phyloP scores from a whole-genome alignment of 1,140 invertebrate genomes.

The Lepidurus apus region DNA sequence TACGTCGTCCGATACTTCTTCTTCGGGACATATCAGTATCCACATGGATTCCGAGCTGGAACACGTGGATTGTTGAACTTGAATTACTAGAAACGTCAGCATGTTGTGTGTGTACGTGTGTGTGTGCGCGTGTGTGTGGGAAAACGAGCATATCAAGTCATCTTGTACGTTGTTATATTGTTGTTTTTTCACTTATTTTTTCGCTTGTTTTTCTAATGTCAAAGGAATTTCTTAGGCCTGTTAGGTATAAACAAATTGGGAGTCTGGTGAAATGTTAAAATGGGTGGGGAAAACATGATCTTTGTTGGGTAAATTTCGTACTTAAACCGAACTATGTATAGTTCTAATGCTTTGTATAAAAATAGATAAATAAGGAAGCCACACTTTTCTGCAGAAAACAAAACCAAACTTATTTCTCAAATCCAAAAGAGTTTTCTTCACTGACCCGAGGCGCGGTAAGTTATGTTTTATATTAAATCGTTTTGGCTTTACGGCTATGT shows the following conservation, averaged over 20 bases:
- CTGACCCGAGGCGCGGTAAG: too few species aligned
- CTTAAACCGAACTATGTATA: background rate
- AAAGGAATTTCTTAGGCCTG: background rate
- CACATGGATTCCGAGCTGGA: conserved; percentile 1
- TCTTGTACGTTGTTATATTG: background rate
- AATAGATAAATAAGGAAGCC: background rate
- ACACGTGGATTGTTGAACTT: background rate
- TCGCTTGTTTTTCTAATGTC: background rate
- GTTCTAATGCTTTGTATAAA: background rate
- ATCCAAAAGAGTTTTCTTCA: too few species aligned
- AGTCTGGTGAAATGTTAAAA: background rate
- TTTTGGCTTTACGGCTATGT: too few species aligned
- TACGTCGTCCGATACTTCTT: background rate
- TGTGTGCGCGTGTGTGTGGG: background rate
- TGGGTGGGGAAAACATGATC: background rate
- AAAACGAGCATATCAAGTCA: background rate
- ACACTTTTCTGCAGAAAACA: background rate
- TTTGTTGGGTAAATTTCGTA: too few species aligned
- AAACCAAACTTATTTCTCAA: background rate
- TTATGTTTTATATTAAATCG: too few species aligned
- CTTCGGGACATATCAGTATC: conserved; percentile 6
- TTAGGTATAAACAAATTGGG: background rate
- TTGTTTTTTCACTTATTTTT: background rate
- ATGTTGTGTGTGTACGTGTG: background rate
- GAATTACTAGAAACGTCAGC: background rate